phyloP scores from a whole-genome alignment of 2,797 vertebrate genomes.

The Pipistrellus kuhlii region DNA sequence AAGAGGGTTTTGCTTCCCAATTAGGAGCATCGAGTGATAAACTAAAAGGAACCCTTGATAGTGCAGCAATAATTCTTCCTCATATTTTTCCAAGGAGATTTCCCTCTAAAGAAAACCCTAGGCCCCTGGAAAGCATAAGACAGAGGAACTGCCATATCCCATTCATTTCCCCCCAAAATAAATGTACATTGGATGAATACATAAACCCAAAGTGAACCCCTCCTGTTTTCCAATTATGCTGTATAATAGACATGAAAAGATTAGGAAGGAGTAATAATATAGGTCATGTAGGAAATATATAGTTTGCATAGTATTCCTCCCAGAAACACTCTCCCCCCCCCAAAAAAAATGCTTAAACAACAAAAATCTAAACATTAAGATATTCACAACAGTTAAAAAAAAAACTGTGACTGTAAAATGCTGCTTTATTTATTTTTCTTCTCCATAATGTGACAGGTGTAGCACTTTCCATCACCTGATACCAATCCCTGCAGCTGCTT shows the following conservation, averaged over 20 bases:
- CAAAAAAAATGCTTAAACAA: background rate
- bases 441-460: background rate
- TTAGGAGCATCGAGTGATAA: background rate
- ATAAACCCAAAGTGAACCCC: background rate
- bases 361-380: background rate
- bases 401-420: background rate
- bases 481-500: background rate
- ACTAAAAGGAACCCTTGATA: background rate
- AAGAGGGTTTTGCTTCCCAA: background rate
- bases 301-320: background rate
- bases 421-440: constrained; percentile 43
- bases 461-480: background rate
- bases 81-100: background rate
- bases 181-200: background rate
- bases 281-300: background rate
- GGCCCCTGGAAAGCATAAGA: background rate
- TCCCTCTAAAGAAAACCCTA: constrained; percentile 34
- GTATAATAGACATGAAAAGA: background rate
- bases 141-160: background rate
- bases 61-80: background rate
- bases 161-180: constrained; percentile 11
- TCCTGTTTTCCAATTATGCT: background rate
- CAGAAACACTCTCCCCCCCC: background rate
- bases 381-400: background rate
- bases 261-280: background rate